Evolutionary conservation across 2,888 invertebrate genomes (phyloP).

Genomic region (Apamea epomidion): DNA sequence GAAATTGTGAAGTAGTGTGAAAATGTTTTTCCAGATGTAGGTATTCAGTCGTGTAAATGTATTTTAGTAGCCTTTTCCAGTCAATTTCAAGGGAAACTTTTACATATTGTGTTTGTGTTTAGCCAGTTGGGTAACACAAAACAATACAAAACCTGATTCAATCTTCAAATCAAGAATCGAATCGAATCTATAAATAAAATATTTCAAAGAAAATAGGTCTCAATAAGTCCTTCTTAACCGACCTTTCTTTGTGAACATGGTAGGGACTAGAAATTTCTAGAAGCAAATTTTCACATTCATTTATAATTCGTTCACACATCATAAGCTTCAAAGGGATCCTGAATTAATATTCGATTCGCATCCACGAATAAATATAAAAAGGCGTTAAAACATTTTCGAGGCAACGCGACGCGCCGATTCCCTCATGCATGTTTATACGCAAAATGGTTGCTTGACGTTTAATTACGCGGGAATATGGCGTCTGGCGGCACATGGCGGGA

Average conservation of each 20-base stretch:
- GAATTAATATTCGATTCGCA: constrained; percentile 63
- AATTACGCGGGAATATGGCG: constrained; percentile 80
- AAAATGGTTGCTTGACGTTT: constrained; percentile 84
- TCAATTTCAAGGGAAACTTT: constrained; percentile 8
- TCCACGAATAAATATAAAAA: constrained; percentile 59
- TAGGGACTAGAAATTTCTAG: neutral
- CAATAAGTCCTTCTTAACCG: neutral
- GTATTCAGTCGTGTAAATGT: constrained; percentile 14
- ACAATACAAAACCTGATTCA: neutral
- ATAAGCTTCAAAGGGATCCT: constrained; percentile 40
- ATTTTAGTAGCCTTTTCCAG: neutral
- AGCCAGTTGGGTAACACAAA: neutral
- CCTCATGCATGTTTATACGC: constrained; percentile 75
- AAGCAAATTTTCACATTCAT: constrained; percentile 21
- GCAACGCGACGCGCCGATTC: constrained; percentile 55
- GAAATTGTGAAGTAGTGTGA: neutral
- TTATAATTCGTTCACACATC: constrained; percentile 37
- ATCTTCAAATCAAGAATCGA: constrained; percentile 1
- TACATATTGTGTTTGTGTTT: neutral
- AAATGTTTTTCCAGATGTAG: constrained; percentile 10
- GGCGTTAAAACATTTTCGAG: constrained; percentile 61
- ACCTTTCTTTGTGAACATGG: constrained; percentile 13
- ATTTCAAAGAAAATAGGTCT: neutral
- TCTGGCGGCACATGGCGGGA: constrained; percentile 58
- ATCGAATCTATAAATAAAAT: constrained; percentile 3